Evolutionary conservation across 2,888 invertebrate genomes (phyloP), one percentile per base, ranked within the genome.

Genomic region (Epirrhoe tristata): DNA sequence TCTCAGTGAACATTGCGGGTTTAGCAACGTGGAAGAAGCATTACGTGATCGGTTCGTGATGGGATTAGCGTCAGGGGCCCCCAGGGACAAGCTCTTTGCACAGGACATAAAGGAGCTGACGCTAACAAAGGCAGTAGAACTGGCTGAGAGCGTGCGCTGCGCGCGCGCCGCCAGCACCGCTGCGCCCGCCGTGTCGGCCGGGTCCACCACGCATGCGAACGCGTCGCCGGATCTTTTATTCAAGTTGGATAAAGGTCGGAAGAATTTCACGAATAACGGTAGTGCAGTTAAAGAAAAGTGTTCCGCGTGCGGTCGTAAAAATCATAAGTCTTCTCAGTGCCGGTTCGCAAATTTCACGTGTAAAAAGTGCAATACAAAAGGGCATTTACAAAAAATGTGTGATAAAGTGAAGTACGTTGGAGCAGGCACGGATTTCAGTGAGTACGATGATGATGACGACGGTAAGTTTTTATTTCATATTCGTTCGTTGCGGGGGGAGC

Each of bases 21-120:
- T 80, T 50, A 50, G 17, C 16, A 17, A 50, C 17, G 50, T 50
- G 16, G 50, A 50, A 16, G 78, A 77, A 53, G 67, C 70, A 5
- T 52, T 77, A 12, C 69, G 74, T 0, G 76, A 76, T 39, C 57
- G 66, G 5, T 77, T 76, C 50, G 48, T 75, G 0, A 74, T 75
- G 72, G 74, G 75, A 0, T 74, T 77, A 77, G 39, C 74, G 77
- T 6, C 54, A 55, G 1, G 79, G 78, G 32, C 70, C 70, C 6
- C 75, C 77, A 50, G 50, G 50, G 50, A 50, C 5, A 77, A 77
- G 59, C 43, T 80, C 24, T 79, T 72, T 58, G 67, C 71, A 1
- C 70, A 74, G 43, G 71, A 75, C 14, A 7, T 74, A 0, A 48
- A 63, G 0, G 70, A 66, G 0, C 54, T 79, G 14, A 78, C 77